phyloP scores from a whole-genome alignment of 2,797 vertebrate genomes.

The Acropternis orthonyx region DNA sequence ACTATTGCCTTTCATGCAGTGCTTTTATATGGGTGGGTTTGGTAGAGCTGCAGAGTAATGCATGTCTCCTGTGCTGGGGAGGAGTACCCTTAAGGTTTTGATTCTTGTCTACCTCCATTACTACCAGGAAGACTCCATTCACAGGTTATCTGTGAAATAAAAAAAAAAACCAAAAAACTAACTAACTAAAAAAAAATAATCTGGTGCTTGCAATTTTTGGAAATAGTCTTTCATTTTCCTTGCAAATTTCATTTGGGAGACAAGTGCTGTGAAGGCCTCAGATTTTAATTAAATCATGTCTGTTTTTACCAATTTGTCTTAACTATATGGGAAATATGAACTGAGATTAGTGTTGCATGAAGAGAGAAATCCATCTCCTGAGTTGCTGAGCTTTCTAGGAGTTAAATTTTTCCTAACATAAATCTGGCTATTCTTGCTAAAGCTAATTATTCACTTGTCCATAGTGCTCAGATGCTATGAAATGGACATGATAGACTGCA shows the following conservation, averaged over 20 bases:
- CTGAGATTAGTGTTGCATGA: slow-evolving; percentile 54
- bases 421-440: slow-evolving; percentile 56
- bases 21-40: not conserved
- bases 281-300: slow-evolving; percentile 60
- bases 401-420: slow-evolving; percentile 54
- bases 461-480: slow-evolving; percentile 18
- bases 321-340: slow-evolving; percentile 53
- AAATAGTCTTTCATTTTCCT: slow-evolving; percentile 31
- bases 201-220: slow-evolving; percentile 4
- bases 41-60: not conserved
- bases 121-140: not conserved
- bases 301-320: slow-evolving; percentile 52
- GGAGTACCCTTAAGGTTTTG: not conserved
- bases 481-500: slow-evolving; percentile 47
- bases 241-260: slow-evolving; percentile 38
- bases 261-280: slow-evolving; percentile 1
- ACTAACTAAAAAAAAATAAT: not conserved
- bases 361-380: slow-evolving; percentile 39
- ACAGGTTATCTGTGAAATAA: not conserved
- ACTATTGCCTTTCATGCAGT: accelerated
- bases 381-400: slow-evolving; percentile 51
- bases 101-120: not conserved
- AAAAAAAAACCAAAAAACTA: no score
- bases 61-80: not conserved
- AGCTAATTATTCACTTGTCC: slow-evolving; percentile 57